Base-by-base conservation (phyloP, 1,140 invertebrate species). In the Phymastichus coffea region DNA sequence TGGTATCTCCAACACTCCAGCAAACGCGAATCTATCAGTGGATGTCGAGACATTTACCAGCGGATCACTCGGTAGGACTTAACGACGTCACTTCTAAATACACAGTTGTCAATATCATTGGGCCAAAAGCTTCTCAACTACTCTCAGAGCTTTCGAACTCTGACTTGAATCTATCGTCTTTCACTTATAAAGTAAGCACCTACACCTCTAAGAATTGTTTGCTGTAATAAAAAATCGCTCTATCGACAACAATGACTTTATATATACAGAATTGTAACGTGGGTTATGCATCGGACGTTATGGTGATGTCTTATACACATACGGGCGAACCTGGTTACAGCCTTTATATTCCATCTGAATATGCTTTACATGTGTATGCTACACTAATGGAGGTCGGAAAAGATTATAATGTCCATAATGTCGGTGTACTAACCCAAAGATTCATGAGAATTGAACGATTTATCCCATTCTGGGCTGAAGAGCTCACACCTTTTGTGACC, bases 261-360 rank as follows among this genome's bases (percentile, higher is more conserved):
- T 33, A 3, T 23, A 60, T 66, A 28, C 59, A 87, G 82, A 84
- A 85, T 69, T 84, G 92, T 19, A 87, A 91, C 70, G 82, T 92
- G 51, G 89, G 87, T 2, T 86, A 90, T 73, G 89, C 88, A 4
- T 89, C 87, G 40, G 86, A 88, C 61, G 87, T 94, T 15, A 85
- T 87, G 76, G 85, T 90, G 25, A 90, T 93, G 85, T 85, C 87
- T 58, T 85, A 92, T 55, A 92, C 91, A 0, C 90, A 93, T 66
- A 91, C 90, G 48, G 91, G 91, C 23, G 91, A 93, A 76, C 84
- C 90, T 67, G 91, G 91, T 7, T 93, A 89, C 81, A 88, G 90
- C 48, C 75, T 94, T 0, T 92, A 93, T 69, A 85, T 93, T 56
- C 91, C 90, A 19, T 85, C 86, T 4, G 83, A 91, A 81, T 91